Percentiles rank a stretch among this genome's conserved stretches.
phyloP scores from a whole-genome alignment of 2,888 invertebrate genomes.

The Acleris cristana region DNA sequence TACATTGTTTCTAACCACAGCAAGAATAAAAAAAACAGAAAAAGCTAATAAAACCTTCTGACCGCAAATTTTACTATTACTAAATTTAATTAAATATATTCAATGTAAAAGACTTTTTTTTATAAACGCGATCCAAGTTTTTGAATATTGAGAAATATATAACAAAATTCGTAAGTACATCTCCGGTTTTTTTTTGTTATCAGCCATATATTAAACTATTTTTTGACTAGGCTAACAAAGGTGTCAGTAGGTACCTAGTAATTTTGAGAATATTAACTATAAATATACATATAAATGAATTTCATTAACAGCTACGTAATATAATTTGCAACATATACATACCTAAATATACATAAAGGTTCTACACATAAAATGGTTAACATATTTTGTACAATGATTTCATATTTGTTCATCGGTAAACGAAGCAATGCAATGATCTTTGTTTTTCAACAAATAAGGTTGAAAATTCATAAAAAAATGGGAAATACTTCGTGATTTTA shows the following conservation, averaged over 20 bases:
- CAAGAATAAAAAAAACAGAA: too few relatives aligned
- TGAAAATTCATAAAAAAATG: slow-evolving; percentile 13
- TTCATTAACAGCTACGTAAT: slow-evolving; percentile 40
- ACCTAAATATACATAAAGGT: slow-evolving; percentile 54
- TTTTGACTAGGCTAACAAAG: not conserved
- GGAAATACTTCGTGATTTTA: slow-evolving; percentile 2
- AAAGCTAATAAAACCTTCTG: too few relatives aligned
- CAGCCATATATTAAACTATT: not conserved
- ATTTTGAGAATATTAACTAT: slow-evolving; percentile 11
- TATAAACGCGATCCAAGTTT: too few relatives aligned
- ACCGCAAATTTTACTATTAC: too few relatives aligned
- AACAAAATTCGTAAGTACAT: not conserved
- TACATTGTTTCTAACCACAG: too few relatives aligned
- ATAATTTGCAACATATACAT: slow-evolving; percentile 43
- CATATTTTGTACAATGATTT: slow-evolving; percentile 63
- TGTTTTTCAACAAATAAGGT: slow-evolving; percentile 1
- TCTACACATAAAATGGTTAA: slow-evolving; percentile 56
- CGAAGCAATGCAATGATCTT: slow-evolving; percentile 16
- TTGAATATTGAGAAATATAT: too few relatives aligned
- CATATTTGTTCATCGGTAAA: slow-evolving; percentile 47
- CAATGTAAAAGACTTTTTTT: too few relatives aligned
- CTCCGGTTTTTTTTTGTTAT: not conserved
- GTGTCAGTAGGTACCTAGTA: not conserved
- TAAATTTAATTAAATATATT: too few relatives aligned
- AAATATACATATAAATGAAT: slow-evolving; percentile 40